phyloP scores from a whole-genome alignment of 2,113 vertebrate genomes.

The Nothoprocta pentlandii region DNA sequence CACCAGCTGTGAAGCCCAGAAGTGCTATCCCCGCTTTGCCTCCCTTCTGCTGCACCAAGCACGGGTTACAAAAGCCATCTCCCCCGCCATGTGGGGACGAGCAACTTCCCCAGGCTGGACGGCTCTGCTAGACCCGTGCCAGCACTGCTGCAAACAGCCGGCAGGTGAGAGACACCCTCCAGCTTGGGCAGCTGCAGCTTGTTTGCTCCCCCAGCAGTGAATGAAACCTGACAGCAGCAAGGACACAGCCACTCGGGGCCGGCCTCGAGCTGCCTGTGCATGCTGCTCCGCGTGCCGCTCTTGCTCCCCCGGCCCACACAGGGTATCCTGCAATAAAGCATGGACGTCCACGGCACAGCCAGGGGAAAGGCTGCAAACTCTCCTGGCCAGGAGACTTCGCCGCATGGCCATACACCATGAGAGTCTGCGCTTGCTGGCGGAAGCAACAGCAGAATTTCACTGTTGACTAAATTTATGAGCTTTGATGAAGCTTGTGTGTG shows the following conservation, averaged over 20 bases:
- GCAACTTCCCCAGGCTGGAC: fast-evolving
- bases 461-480: neutral
- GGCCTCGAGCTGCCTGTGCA: neutral
- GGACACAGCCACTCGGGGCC: neutral
- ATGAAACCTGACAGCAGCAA: neutral
- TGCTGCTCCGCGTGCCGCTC: neutral
- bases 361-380: neutral
- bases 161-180: neutral
- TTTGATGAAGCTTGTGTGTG: neutral
- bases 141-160: neutral
- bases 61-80: neutral
- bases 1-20: neutral
- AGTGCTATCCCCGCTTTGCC: neutral
- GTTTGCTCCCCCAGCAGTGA: neutral
- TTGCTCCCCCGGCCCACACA: too few species aligned
- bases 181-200: neutral
- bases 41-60: neutral
- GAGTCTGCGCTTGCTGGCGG: neutral
- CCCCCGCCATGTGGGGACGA: neutral
- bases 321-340: neutral
- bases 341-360: neutral
- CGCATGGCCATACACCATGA: neutral
- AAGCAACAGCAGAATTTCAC: neutral
- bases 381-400: neutral
- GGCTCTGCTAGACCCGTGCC: neutral